These are phyloP conservation scores for Agriopis marginaria DNA, from an alignment of 2,888 invertebrate genomes.

Conservation along the genomic window DNA sequence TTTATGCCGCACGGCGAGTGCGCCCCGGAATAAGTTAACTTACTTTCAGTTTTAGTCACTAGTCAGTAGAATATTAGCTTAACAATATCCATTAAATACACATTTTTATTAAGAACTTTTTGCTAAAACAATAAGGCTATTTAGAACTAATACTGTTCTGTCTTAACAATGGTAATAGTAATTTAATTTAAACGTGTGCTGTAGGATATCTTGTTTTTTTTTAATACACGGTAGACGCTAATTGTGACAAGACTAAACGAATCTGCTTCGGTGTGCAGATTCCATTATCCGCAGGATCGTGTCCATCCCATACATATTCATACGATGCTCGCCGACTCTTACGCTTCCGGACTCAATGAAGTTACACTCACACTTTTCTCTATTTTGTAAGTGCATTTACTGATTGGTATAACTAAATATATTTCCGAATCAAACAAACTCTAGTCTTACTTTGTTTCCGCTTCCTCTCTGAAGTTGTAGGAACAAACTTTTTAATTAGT, in stretches of 20 bases:
- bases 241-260: constrained; percentile 78
- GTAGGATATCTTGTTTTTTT: constrained; percentile 25
- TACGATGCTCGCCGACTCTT: constrained; percentile 64
- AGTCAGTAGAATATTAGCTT: neutral
- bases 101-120: too few relatives aligned
- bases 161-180: too few relatives aligned
- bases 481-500: constrained; percentile 86
- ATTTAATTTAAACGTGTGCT: neutral
- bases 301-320: constrained; percentile 80
- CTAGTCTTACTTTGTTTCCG: constrained; percentile 70
- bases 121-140: too few relatives aligned
- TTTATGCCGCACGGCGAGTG: constrained; percentile 35
- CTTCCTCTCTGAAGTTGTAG: constrained; percentile 72
- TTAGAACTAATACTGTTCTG: too few relatives aligned
- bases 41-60: constrained; percentile 51
- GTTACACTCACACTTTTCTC: constrained; percentile 48
- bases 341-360: constrained; percentile 61
- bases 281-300: constrained; percentile 80
- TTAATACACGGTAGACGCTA: constrained; percentile 62
- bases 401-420: constrained; percentile 62
- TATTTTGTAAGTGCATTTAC: constrained; percentile 32
- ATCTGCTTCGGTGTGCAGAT: constrained; percentile 79
- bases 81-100: too few relatives aligned
- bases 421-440: constrained; percentile 71
- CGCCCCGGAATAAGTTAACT: constrained; percentile 55